Evolutionary conservation across 2,888 invertebrate species (phyloP).

Genomic region (Troilus luridus): DNA sequence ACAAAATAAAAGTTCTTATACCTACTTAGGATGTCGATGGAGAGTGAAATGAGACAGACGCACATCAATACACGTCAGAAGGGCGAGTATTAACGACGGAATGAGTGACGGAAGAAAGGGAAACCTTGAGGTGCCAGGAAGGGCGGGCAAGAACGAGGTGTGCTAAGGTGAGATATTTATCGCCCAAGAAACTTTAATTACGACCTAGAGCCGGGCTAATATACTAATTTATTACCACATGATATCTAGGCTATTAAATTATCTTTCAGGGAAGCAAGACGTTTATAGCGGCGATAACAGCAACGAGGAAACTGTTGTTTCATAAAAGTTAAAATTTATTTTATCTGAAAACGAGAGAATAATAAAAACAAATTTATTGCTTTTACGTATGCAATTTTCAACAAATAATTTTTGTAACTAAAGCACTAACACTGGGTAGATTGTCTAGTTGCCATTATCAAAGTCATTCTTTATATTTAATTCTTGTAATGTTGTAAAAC

Average conservation of each 20-base stretch:
- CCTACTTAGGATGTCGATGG: neutral
- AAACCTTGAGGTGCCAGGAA: neutral
- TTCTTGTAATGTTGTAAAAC: too few species aligned
- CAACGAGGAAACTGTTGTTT: neutral
- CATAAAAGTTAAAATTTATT: neutral
- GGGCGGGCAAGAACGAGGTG: neutral
- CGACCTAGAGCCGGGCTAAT: neutral
- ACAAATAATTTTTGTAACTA: too few species aligned
- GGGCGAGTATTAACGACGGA: neutral
- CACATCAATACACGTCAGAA: neutral
- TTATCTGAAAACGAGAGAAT: neutral
- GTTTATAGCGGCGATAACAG: neutral
- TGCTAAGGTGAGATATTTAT: conserved; percentile 10
- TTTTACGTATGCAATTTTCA: too few species aligned
- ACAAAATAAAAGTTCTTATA: neutral
- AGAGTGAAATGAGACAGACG: neutral
- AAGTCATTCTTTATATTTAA: too few species aligned
- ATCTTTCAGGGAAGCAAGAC: neutral
- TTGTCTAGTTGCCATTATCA: too few species aligned
- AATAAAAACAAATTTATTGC: neutral
- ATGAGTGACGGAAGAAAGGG: conserved; percentile 1
- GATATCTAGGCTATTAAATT: conserved; percentile 1
- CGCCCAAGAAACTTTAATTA: conserved; percentile 42
- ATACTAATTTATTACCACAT: conserved; percentile 26
- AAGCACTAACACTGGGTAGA: too few species aligned